Evolutionary conservation across 1,140 invertebrate species (phyloP), one percentile per base, ranked within the genome.

Genomic region (Drosophila athabasca): DNA sequence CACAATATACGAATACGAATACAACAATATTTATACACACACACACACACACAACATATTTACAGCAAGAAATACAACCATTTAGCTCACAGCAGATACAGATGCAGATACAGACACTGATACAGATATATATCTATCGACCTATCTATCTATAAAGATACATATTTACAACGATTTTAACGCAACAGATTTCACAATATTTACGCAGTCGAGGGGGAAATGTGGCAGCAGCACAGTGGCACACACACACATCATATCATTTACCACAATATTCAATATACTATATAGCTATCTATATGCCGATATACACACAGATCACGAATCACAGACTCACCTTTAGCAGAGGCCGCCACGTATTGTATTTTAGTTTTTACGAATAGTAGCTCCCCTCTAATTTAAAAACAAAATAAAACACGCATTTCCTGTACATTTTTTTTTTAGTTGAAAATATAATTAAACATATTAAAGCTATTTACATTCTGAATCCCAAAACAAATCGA

Each of bases 101-200:
- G 50, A 61, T 54, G 57, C 26, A 73, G 48, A 59, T 55, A 62
- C 24, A 26, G 17, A 19, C 17, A 19, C 17, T 1, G 17, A 19
- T 26, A 5, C 24, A 26, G 49, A 19, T 19, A 54, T 72, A 39
- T 72, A 51, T 57, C 68, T 26, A 68, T 45, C 24, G 46, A 57
- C 53, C 57, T 67, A 67, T 29, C 57, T 41, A 59, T 60, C 62
- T 62, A 50, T 58, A 55, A 58, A 44, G 68, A 64, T 72, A 64
- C 72, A 76, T 87, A 87, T 87, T 87, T 87, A 87, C 82, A 87
- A 87, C 82, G 82, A 87, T 87, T 87, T 87, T 87, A 87, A 79
- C 26, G 64, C 69, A 62, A 61, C 68, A 48, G 61, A 62, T 62
- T 79, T 75, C 71, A 79, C 52, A 76, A 58, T 76, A 81, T 78